Conservation (phyloP, 1,140 invertebrate species). For the Halictus rubicundus region DNA sequence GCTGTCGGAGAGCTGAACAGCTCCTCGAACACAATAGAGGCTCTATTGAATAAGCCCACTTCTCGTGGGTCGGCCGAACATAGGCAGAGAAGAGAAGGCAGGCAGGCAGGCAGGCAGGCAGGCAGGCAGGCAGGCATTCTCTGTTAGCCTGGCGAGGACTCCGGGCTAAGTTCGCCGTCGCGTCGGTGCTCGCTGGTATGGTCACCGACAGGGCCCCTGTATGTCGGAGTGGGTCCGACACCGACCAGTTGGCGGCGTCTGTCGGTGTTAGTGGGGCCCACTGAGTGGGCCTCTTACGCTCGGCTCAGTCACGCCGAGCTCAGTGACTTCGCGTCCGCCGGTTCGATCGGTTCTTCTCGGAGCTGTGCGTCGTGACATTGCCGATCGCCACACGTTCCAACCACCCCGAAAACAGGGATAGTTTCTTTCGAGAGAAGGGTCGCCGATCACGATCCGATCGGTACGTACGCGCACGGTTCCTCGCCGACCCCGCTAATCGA, state of each 20-base stretch:
- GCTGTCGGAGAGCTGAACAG: slow-evolving; percentile 54
- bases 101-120: slow-evolving; percentile 35
- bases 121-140: slow-evolving; percentile 48
- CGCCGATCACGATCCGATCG: too few species aligned
- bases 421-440: too few species aligned
- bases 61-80: slow-evolving; percentile 43
- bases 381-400: too few species aligned
- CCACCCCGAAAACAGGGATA: too few species aligned
- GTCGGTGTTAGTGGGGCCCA: slow-evolving; percentile 54
- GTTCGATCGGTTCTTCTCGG: slow-evolving; percentile 73
- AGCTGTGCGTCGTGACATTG: slow-evolving; percentile 31
- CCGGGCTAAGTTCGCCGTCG: slow-evolving; percentile 47
- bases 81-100: slow-evolving; percentile 34
- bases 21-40: slow-evolving; percentile 69
- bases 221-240: slow-evolving; percentile 59
- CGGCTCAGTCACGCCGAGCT: slow-evolving; percentile 75
- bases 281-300: slow-evolving; percentile 72
- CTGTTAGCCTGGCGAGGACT: slow-evolving; percentile 54
- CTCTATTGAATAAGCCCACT: slow-evolving; percentile 65
- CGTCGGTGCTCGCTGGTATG: slow-evolving; percentile 35
- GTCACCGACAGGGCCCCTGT: slow-evolving; percentile 43
- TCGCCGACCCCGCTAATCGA: neutral
- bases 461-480: too few species aligned
- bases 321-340: slow-evolving; percentile 80
- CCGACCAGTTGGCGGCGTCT: slow-evolving; percentile 25